Evolutionary conservation across 2,113 vertebrate genomes (phyloP), one percentile per base, ranked within the genome.

Genomic region (Podarcis muralis): DNA sequence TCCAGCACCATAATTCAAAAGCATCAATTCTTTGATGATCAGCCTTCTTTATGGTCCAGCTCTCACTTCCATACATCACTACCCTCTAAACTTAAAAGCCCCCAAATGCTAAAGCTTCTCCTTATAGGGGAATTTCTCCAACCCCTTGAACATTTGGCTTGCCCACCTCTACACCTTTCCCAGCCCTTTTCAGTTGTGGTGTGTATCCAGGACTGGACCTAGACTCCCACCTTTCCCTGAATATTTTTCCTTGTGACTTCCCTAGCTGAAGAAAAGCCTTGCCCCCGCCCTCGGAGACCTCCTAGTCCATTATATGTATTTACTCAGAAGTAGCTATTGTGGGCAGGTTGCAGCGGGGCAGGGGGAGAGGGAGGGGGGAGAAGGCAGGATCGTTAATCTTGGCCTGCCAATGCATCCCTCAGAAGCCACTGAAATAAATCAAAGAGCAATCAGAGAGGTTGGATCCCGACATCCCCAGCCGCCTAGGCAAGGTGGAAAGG

Each of bases 371-470:
- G 43, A 11, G 66, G 5, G 62, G 27, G 43, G 48, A 74, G 68
- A 9, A 72, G 83, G 43, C 8, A 37, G 53, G 71, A 7, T 48
- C 25, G 11, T 83, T 75, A 40, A 88, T 83, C 87, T 83, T 43
- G 69, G 53, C 25, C 79, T 88, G 80, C 57, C 87, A 65, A 22
- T 13, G 80, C 23, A 20, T 75, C 25, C 59, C 40, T 68, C 78
- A n/a, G 23, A 80, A 82, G 65, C 40, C 65, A n/a, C 87, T 40
- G 83, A 20, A 78, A 5, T 22, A n/a, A 86, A 84, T 1, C 43
- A 1, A 77, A 57, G 85, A 1, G n/a, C 22, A 1, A 68, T 0
- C 2, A 3, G 53, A 4, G 0, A 0, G 2, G 25, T 32, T 0
- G 18, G 30, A 16, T 57, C 62, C 84, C 0, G 16, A 2, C 2